Evolutionary conservation across 2,113 vertebrate species (phyloP), one percentile per base, ranked within the genome.

Genomic region (Athene cunicularia): DNA sequence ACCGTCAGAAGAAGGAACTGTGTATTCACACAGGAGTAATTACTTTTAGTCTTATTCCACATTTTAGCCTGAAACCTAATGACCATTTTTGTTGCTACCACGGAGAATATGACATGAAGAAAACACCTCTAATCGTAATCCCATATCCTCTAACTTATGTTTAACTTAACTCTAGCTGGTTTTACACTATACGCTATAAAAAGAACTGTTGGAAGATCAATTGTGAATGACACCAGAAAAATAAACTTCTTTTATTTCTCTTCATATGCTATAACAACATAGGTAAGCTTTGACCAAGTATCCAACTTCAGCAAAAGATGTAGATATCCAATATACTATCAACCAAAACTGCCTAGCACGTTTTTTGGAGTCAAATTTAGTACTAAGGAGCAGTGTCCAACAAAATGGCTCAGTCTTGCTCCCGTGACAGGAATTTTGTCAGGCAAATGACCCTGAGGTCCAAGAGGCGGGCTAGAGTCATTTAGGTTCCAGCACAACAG

Each of bases 1-100:
- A 82, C 74, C 70, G 79, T 93, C 74, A 92, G 55, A 95, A 90
- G 79, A 83, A 95, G 80, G 60, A 90, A 87, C 45, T 74, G 41
- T 39, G 23, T 49, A 86, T 89, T 84, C 94, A 88, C 72, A 86
- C 30, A 80, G 90, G 93, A 92, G 33, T 66, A 53, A 93, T 86
- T 52, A 66, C 37, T 91, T 94, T 71, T 37, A 90, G 52, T 74
- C 43, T 71, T 66, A 74, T 52, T 84, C 49, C 41, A 79, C 52
- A 35, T 95, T 74, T 93, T 91, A 56, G 28, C 33, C 63, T 84
- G 75, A 88, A 96, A 94, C 11, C 7, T 33, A 71, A 26, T 14
- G 43, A 93, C n/a, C 8, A 47, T 55, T 94, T 93, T 76, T 6
- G 1, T 64, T 90, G 39, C 39, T 53, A 45, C 71, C 53, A 50